Evolutionary conservation across 2,888 invertebrate genomes (phyloP).

Genomic region (Venustoraphidia nigricollis): DNA sequence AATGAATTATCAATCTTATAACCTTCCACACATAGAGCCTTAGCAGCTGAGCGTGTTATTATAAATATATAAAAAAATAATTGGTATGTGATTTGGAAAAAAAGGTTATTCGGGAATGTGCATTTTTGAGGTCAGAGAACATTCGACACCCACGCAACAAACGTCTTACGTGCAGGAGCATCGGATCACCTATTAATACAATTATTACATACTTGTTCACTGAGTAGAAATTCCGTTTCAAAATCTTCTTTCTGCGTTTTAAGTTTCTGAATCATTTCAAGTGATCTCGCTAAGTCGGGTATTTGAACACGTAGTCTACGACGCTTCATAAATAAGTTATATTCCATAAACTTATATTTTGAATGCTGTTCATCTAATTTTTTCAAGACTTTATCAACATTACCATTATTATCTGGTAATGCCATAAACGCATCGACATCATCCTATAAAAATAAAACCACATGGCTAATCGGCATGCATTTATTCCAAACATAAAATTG

Average conservation of each 20-base stretch:
- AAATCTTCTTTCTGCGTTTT: conserved; percentile 64
- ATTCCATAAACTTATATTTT: conserved; percentile 96
- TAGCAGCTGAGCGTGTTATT: too few species aligned
- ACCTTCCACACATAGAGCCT: too few species aligned
- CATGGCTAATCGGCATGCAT: background rate
- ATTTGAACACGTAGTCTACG: conserved; percentile 79
- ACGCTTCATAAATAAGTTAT: conserved; percentile 73
- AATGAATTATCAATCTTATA: too few species aligned
- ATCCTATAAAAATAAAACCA: conserved; percentile 40
- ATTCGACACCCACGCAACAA: background rate
- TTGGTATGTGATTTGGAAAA: too few species aligned
- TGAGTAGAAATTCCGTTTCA: conserved; percentile 80
- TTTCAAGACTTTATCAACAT: conserved; percentile 73
- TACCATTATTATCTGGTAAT: conserved; percentile 61
- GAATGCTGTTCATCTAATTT: conserved; percentile 84
- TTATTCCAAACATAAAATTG: conserved; percentile 1
- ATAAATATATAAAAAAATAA: too few species aligned
- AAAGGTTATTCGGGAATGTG: too few species aligned
- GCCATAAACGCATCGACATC: conserved; percentile 92
- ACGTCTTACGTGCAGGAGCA: background rate
- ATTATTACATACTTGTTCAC: conserved; percentile 66
- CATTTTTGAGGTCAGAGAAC: background rate
- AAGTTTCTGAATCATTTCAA: conserved; percentile 83
- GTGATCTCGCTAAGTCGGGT: conserved; percentile 82
- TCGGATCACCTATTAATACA: background rate